Conservation (phyloP, 2,888 invertebrate species). For the Macrophya annulata region DNA sequence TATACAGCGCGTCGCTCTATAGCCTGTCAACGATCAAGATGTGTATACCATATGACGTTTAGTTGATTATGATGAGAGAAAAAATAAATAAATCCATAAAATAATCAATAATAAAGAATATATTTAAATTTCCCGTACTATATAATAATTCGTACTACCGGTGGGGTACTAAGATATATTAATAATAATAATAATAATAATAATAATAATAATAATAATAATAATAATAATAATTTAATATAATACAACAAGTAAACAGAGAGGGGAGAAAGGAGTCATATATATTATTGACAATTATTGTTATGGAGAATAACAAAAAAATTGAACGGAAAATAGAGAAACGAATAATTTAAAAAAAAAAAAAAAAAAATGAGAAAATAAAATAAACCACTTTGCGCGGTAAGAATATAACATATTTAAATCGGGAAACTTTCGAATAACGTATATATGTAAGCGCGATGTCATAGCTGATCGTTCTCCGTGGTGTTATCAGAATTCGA, state of each 20-base stretch:
- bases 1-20: background rate
- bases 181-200: background rate
- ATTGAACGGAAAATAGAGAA: background rate
- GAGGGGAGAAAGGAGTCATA: background rate
- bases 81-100: background rate
- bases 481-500: background rate
- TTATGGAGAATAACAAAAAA: background rate
- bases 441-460: too few species aligned
- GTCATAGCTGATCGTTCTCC: background rate
- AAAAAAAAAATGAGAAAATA: background rate
- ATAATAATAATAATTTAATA: background rate
- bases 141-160: background rate
- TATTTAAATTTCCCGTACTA: background rate
- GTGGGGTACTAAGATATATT: background rate
- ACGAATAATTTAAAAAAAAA: background rate
- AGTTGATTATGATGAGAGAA: slow-evolving; percentile 1
- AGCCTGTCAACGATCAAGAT: background rate
- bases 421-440: background rate
- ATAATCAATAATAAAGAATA: background rate
- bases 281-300: background rate
- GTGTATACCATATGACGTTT: background rate
- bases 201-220: background rate
- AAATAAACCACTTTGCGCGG: background rate
- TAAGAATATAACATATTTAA: background rate
- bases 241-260: background rate